phyloP scores from a whole-genome alignment of 2,888 invertebrate species.

The Melikaiella ostensackeni region DNA sequence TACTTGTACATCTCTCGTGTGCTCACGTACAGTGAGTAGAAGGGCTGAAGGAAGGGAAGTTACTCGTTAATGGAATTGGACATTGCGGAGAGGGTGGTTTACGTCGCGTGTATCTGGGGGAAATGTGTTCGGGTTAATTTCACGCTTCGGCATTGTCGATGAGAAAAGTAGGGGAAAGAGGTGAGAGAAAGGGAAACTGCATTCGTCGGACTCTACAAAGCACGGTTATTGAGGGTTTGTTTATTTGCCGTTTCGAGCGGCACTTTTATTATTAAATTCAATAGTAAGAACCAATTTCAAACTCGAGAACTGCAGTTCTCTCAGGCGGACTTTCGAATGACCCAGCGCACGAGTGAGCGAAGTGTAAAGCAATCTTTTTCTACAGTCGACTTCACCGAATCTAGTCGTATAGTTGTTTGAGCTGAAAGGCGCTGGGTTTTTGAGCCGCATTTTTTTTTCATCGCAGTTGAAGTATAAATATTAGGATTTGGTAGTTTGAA shows the following conservation, averaged over 20 bases:
- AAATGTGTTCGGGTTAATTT: conserved; percentile 8
- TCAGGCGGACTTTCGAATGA: not conserved
- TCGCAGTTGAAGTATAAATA: too few relatives aligned
- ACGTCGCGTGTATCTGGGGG: conserved; percentile 1
- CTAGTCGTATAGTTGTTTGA: not conserved
- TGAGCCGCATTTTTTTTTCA: too few relatives aligned
- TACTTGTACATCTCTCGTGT: not conserved
- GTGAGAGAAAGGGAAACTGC: not conserved
- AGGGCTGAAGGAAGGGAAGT: not conserved
- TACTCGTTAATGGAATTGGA: conserved; percentile 4
- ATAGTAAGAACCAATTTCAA: not conserved
- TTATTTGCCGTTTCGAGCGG: not conserved
- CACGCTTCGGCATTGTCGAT: conserved; percentile 2
- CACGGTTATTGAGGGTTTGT: not conserved
- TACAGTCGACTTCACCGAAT: not conserved
- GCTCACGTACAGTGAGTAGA: not conserved
- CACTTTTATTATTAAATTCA: conserved; percentile 3
- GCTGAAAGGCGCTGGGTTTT: too few relatives aligned
- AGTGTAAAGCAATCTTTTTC: not conserved
- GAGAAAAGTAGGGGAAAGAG: not conserved
- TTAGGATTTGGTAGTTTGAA: too few relatives aligned
- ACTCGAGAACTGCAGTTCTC: not conserved
- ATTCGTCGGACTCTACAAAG: not conserved
- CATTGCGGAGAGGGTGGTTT: not conserved
- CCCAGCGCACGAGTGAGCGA: not conserved